phyloP scores from a whole-genome alignment of 1,140 invertebrate species.

The Bombus waltoni region DNA sequence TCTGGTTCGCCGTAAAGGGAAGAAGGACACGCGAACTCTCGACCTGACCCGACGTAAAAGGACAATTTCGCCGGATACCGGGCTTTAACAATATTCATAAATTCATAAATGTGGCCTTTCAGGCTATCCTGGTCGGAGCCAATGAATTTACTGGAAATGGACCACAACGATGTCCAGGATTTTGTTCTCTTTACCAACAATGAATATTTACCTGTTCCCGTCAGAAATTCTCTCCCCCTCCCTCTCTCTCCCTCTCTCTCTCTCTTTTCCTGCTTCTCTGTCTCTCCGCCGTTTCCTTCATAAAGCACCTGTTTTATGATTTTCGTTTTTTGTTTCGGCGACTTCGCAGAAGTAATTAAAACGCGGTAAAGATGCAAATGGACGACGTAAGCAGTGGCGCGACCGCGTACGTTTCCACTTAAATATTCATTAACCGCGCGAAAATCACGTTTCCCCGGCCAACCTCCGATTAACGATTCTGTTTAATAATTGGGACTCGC shows the following conservation, averaged over 20 bases:
- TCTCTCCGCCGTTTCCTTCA: neutral
- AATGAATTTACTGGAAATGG: conserved; percentile 60
- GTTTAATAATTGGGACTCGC: neutral
- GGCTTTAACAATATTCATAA: conserved; percentile 67
- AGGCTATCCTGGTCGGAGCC: conserved; percentile 11
- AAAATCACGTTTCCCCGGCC: neutral
- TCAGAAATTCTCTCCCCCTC: neutral
- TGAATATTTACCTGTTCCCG: conserved; percentile 62
- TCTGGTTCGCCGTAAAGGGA: too few species aligned
- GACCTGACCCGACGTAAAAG: conserved; percentile 54
- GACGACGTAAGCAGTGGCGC: neutral
- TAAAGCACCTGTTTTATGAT: neutral
- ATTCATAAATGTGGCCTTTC: conserved; percentile 59
- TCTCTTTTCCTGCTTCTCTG: neutral
- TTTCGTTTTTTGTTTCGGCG: conserved; percentile 2
- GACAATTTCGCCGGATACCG: conserved; percentile 25
- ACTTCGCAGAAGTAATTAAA: conserved; percentile 58
- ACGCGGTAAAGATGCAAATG: conserved; percentile 36
- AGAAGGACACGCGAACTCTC: conserved; percentile 59
- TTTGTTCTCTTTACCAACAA: conserved; percentile 59
- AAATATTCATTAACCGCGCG: conserved; percentile 6
- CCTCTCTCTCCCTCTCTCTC: neutral
- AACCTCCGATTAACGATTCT: neutral
- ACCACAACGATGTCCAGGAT: conserved; percentile 40
- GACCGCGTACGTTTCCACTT: conserved; percentile 1